Conservation (phyloP, 2,888 invertebrate genomes). For the Hylaea fasciaria region DNA sequence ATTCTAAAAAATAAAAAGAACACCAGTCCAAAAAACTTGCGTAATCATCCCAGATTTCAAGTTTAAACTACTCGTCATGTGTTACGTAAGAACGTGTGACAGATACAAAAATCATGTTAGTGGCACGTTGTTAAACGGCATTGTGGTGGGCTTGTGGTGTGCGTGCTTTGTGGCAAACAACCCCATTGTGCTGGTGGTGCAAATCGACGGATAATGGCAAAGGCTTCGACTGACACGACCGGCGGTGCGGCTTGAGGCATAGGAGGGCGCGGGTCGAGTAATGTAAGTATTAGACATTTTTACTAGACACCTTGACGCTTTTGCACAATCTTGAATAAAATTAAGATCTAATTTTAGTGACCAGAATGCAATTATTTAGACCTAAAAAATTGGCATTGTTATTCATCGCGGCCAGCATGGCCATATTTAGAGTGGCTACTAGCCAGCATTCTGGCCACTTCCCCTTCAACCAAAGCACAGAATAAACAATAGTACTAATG, state of each 20-base stretch:
- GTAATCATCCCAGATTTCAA: conserved; percentile 9
- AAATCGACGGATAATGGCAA: conserved; percentile 61
- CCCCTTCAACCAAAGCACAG: too few relatives aligned
- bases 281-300: not conserved
- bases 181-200: conserved; percentile 58
- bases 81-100: conserved; percentile 40
- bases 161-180: conserved; percentile 63
- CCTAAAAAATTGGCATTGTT: too few relatives aligned
- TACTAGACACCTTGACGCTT: too few relatives aligned
- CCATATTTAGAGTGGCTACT: too few relatives aligned
- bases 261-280: conserved; percentile 37
- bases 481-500: too few relatives aligned
- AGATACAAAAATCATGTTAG: conserved; percentile 53
- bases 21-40: conserved; percentile 5
- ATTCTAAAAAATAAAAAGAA: not conserved
- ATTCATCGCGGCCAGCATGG: too few relatives aligned
- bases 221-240: conserved; percentile 64
- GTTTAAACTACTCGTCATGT: conserved; percentile 20
- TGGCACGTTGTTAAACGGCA: conserved; percentile 57
- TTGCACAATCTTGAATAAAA: too few relatives aligned
- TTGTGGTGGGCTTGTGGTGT: conserved; percentile 58
- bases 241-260: conserved; percentile 33
- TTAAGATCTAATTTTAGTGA: too few relatives aligned
- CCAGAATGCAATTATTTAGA: too few relatives aligned
- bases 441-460: too few relatives aligned